These are phyloP conservation scores for Mermis nigrescens DNA, from an alignment of 2,888 invertebrate species.

Conservation along the genomic window DNA sequence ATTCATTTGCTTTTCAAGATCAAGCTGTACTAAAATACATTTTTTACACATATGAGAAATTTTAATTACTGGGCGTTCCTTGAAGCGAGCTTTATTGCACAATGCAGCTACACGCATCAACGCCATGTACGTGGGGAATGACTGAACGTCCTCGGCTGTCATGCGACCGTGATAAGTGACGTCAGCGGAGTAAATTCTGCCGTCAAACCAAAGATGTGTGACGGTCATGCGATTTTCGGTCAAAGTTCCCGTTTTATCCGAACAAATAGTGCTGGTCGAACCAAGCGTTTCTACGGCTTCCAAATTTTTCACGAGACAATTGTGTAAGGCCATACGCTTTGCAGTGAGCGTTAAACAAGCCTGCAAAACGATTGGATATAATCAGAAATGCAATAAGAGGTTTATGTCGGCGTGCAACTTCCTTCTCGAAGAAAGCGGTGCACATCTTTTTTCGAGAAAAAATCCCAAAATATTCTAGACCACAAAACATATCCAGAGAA, in stretches of 20 bases:
- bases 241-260: constrained; percentile 57
- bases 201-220: constrained; percentile 14
- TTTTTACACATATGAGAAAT: too few species aligned
- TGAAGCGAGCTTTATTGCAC: constrained; percentile 18
- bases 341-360: constrained; percentile 90
- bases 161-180: constrained; percentile 1
- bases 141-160: not conserved
- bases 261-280: constrained; percentile 58
- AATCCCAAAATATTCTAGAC: too few species aligned
- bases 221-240: constrained; percentile 54
- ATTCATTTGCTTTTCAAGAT: too few species aligned
- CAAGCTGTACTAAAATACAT: too few species aligned
- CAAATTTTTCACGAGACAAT: constrained; percentile 57
- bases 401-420: constrained; percentile 14
- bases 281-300: constrained; percentile 61
- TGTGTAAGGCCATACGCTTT: constrained; percentile 90
- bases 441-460: too few species aligned
- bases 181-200: constrained; percentile 9
- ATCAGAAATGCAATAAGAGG: too few species aligned
- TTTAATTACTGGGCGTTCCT: constrained; percentile 46
- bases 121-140: constrained; percentile 38
- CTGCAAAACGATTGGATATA: too few species aligned
- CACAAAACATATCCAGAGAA: too few species aligned
- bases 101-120: constrained; percentile 41
- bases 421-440: too few species aligned